Base-by-base conservation (phyloP, 53 echinoderm and acorn worm species). In the Stichopus horrens region DNA sequence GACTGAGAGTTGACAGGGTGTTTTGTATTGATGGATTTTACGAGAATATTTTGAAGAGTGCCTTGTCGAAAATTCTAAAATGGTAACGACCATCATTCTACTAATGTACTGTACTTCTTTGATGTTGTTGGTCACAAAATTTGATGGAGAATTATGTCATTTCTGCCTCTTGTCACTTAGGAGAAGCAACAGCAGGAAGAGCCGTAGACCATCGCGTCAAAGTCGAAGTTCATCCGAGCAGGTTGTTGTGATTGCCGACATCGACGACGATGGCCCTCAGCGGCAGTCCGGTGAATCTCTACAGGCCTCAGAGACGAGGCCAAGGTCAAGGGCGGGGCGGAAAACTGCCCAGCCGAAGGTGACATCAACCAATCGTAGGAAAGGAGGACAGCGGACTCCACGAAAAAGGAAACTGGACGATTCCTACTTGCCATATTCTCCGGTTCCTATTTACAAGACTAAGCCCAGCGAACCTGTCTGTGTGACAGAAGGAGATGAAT, bases 371-470 rank as follows among this genome's bases (percentile, higher is more conserved):
- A 71, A 71, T 71, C 81, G 58, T 7, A 58, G 81, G 21, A n/a
- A n/a, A 58, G 58, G 54, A 5, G 81, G 81, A 81, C 81, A 23
- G 4, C 81, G 58, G 1, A 81, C 56, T 13, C 81, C 81, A 5
- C 56, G 81, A 9, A 81, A 81, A 20, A 81, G 81, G 21, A 81
- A 81, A 23, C 19, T 81, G 54, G 23, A 58, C 0, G 81, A 81
- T 5, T 9, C 81, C 1, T 57, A 58, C 58, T 58, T 81, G 21
- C 81, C 81, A 7, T 81, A 81, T 81, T 55, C 81, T 52, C 81
- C 81, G 18, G 81, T 81, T 54, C 81, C 81, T 58, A 81, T 81
- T 0, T 81, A 56, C 53, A 81, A 81, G 23, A 81, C 81, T 20
- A 81, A 81, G 21, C 55, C 58, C 23, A 56, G 21, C 8, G 81